Evolutionary conservation across 2,797 vertebrate species (phyloP).

Genomic region (Bryconaethiops microstoma): DNA sequence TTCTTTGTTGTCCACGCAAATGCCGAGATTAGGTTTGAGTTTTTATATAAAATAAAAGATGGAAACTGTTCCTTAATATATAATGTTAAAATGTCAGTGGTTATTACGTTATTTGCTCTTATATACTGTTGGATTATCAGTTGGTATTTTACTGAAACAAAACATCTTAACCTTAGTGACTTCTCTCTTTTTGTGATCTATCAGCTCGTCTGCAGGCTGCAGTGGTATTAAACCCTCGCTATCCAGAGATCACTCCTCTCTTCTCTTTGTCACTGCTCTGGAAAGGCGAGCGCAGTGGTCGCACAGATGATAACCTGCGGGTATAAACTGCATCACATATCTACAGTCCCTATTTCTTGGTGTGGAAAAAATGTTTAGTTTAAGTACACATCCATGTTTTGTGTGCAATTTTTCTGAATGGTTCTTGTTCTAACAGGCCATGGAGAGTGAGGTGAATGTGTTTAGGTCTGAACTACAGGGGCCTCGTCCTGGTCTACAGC

Average conservation of each 20-base stretch:
- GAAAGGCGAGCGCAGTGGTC: slow-evolving; percentile 91
- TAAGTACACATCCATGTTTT: not conserved
- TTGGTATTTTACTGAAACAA: too few relatives aligned
- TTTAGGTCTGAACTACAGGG: slow-evolving; percentile 90
- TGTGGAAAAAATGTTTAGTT: not conserved
- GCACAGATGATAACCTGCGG: slow-evolving; percentile 91
- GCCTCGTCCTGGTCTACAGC: slow-evolving; percentile 89
- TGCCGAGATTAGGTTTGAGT: too few relatives aligned
- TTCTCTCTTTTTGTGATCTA: not conserved
- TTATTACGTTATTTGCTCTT: too few relatives aligned
- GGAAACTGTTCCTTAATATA: too few relatives aligned
- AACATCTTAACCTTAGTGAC: too few relatives aligned
- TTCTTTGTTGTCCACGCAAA: too few relatives aligned
- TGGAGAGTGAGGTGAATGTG: slow-evolving; percentile 95
- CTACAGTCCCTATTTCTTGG: not conserved
- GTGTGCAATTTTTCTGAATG: not conserved
- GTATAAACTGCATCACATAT: slow-evolving; percentile 67
- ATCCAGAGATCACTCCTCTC: slow-evolving; percentile 87
- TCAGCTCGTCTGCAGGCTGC: slow-evolving; percentile 90
- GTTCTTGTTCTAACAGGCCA: slow-evolving; percentile 77
- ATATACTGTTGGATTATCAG: too few relatives aligned
- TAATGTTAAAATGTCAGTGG: too few relatives aligned
- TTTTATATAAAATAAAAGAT: too few relatives aligned
- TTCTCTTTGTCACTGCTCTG: slow-evolving; percentile 93
- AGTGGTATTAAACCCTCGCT: slow-evolving; percentile 90